Evolutionary conservation across 2,113 vertebrate genomes (phyloP).

Genomic region (Falco punctatus): DNA sequence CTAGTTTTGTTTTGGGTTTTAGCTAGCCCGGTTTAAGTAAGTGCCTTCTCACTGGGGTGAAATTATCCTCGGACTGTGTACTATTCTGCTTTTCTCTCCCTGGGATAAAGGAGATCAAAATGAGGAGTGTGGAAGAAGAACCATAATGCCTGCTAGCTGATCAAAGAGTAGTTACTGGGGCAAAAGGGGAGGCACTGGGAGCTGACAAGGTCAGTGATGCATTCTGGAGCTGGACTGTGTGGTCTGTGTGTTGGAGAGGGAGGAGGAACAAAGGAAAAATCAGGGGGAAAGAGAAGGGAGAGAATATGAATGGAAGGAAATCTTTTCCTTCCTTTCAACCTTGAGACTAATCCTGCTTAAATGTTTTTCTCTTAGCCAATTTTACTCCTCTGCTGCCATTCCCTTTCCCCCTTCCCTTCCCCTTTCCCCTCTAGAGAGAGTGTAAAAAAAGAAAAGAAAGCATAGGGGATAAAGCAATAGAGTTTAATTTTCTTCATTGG

Average conservation of each 20-base stretch:
- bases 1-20: neutral
- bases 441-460: accelerated
- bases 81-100: neutral
- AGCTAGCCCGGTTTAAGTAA: neutral
- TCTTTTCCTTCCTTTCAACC: neutral
- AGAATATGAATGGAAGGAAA: neutral
- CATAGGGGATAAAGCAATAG: neutral
- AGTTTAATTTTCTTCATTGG: neutral
- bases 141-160: neutral
- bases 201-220: neutral
- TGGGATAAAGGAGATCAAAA: neutral
- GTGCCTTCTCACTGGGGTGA: neutral
- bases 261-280: neutral
- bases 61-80: accelerated
- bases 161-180: neutral
- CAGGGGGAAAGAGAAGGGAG: neutral
- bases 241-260: neutral
- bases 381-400: neutral
- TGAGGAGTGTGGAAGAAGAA: neutral
- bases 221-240: neutral
- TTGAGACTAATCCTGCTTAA: neutral
- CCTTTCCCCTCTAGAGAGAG: accelerated
- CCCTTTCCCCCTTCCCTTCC: neutral
- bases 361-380: neutral
- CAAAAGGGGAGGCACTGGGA: neutral